Evolutionary conservation across 1,140 invertebrate genomes (phyloP), one percentile per base, ranked within the genome.

Genomic region (Copidosoma floridanum): DNA sequence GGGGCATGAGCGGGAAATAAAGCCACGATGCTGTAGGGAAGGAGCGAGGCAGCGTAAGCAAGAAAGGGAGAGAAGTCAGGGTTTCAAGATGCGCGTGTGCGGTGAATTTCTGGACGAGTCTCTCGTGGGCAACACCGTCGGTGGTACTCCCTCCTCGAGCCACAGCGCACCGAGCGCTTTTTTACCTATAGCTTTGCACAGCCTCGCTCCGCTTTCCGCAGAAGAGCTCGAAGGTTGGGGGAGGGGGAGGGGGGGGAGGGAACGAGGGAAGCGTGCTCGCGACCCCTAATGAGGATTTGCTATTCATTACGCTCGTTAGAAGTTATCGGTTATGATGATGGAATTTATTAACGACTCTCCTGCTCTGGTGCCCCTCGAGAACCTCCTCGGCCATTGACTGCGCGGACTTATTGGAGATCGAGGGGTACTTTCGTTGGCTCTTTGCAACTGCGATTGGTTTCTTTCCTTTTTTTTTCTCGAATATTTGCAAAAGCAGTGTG

Each of bases 271-370:
- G 52, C 52, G 26, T 55, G 27, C 40, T 44, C 35, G 16, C 12
- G 26, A 27, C 16, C 43, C 20, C 35, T 48, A 57, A 57, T 48
- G 46, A 50, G 44, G 35, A 57, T 57, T 57, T 48, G 35, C 44
- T 57, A 48, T 57, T 57, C 55, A 48, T 57, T 57, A 57, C 35
- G 23, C 32, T 57, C 44, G 44, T 57, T 57, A 48, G 32, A 57
- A 48, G 23, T 56, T 57, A 57, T 57, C 46, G 54, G 54, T 47
- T 56, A 47, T 56, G 18, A 56, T 44, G 43, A 47, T 56, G 29
- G 44, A 47, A 56, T 47, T 46, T 47, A 56, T 56, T 47, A 56
- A 38, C 23, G 29, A 37, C 21, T 38, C 21, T 40, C 12, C 20
- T n/a, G n/a, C n/a, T n/a, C n/a, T 47, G 2, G 12, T 29, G 35